Percentiles rank a stretch among this genome's conserved stretches.
These are phyloP conservation scores for Alexandromys fortis DNA, from an alignment of 2,113 vertebrate species.

Conservation along the genomic window DNA sequence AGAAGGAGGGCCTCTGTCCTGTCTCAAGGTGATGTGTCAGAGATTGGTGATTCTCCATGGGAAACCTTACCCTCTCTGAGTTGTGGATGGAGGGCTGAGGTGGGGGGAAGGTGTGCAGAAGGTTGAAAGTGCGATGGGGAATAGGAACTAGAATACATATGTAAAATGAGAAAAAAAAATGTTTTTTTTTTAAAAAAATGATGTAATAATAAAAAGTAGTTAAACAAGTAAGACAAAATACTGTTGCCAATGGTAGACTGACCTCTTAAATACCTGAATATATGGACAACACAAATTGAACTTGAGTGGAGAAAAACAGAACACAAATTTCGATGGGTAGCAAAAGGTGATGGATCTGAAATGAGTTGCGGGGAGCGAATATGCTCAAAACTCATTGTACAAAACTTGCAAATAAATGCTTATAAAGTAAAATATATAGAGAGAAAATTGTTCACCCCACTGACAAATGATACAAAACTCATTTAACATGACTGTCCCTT, in stretches of 20 bases:
- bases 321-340: not conserved
- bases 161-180: too few species aligned
- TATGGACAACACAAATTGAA: not conserved
- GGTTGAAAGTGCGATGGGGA: too few species aligned
- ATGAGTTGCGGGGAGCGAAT: not conserved
- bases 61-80: too few species aligned
- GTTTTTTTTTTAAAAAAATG: too few species aligned
- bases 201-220: too few species aligned
- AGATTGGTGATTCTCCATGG: too few species aligned
- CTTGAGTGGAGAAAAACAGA: not conserved
- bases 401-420: not conserved
- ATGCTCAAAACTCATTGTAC: not conserved
- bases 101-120: too few species aligned
- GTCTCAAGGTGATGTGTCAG: too few species aligned
- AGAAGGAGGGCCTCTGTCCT: too few species aligned
- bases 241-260: not conserved
- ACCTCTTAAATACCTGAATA: not conserved
- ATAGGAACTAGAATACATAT: too few species aligned
- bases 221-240: too few species aligned
- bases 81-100: too few species aligned
- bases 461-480: not conserved
- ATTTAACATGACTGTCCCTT: not conserved
- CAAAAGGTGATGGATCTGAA: not conserved
- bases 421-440: not conserved
- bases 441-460: not conserved